A percentile compares a stretch with the other conserved stretches of the same genome.
These are phyloP conservation scores for Morus bassanus DNA, from an alignment of 2,797 vertebrate species.

Conservation along the genomic window DNA sequence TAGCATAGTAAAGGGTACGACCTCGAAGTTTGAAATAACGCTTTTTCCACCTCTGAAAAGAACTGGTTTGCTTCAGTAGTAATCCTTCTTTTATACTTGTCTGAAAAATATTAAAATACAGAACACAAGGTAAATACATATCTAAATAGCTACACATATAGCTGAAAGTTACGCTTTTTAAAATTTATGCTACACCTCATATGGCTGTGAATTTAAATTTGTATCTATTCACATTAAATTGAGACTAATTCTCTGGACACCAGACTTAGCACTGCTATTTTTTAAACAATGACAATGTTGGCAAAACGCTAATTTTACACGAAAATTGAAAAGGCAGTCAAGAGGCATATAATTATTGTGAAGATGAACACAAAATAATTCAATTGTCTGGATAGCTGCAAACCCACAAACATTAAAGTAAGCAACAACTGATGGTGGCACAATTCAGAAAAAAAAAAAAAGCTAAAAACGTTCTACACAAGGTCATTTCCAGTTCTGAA, in stretches of 20 bases:
- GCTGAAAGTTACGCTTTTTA: neutral
- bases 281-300: neutral
- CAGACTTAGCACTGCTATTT: neutral
- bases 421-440: neutral
- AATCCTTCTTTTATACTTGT: conserved; percentile 96
- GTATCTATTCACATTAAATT: neutral
- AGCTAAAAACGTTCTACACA: neutral
- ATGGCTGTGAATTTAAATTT: neutral
- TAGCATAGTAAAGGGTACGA: conserved; percentile 96
- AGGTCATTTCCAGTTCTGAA: neutral
- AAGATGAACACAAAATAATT: neutral
- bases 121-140: neutral
- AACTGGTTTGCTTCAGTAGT: conserved; percentile 97
- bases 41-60: conserved; percentile 98
- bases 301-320: neutral
- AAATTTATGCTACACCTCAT: neutral
- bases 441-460: neutral
- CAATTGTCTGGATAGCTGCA: neutral
- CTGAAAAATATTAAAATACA: conserved; percentile 74
- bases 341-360: neutral
- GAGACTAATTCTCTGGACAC: neutral
- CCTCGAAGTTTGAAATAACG: conserved; percentile 97
- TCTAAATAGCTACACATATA: neutral
- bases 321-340: neutral
- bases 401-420: neutral